Conservation (phyloP, 2,113 vertebrate species). For the Athene noctua region DNA sequence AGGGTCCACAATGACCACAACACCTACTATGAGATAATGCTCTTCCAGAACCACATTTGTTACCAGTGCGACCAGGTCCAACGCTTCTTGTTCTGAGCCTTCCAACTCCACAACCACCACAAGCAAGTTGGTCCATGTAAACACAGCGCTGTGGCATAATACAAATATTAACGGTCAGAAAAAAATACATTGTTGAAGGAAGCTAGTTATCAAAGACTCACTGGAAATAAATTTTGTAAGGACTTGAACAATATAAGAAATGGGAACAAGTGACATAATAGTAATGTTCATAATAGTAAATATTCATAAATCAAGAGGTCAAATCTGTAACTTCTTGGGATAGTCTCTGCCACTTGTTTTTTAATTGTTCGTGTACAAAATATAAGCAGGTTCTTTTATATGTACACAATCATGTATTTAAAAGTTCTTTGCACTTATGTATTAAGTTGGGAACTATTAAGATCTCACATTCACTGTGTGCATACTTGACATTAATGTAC, state of each 20-base stretch:
- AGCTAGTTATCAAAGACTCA: neutral
- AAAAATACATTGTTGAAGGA: neutral
- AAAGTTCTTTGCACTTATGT: neutral
- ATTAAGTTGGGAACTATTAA: neutral
- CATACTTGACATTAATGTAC: neutral
- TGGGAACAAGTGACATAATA: neutral
- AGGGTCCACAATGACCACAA: slow-evolving; percentile 93
- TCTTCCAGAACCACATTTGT: slow-evolving; percentile 94
- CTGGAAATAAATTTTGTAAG: neutral
- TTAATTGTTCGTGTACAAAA: neutral
- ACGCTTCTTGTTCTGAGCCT: slow-evolving; percentile 91
- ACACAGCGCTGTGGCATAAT: slow-evolving; percentile 83
- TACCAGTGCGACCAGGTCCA: slow-evolving; percentile 92
- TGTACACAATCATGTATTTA: neutral
- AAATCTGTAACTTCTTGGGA: neutral
- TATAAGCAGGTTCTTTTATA: neutral
- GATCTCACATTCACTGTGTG: neutral
- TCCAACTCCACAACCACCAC: slow-evolving; percentile 96
- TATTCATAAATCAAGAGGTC: neutral
- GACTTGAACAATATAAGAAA: neutral
- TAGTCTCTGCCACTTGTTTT: neutral
- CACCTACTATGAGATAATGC: slow-evolving; percentile 93
- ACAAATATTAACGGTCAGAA: neutral
- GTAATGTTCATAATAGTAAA: neutral
- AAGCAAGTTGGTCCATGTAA: slow-evolving; percentile 96